Base-by-base conservation (phyloP, 2,113 vertebrate species). In the Urocolius indicus region DNA sequence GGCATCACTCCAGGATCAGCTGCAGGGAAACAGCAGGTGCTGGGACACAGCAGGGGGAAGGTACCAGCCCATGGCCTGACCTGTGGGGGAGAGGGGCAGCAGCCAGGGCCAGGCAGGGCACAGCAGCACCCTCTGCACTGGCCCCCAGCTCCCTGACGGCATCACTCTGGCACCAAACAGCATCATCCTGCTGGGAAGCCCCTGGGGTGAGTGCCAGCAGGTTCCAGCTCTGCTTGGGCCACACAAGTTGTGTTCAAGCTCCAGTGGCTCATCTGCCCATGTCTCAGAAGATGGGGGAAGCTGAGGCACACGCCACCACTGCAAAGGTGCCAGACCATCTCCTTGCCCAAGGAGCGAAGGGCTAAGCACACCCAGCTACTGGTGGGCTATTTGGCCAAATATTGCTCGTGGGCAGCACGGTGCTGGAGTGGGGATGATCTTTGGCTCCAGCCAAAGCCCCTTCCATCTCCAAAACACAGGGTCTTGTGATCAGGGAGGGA, bases 81-180 rank as follows among this genome's bases (percentile, higher is more conserved):
- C 32, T 41, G 38, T 12, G 9, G 38, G 38, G 38, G 38, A 29
- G 54, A 71, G 36, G 57, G 62, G 22, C 29, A 75, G 49, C 19
- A 58, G 24, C n/a, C 41, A 38, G 49, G 36, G 43, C 29, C 34
- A 49, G 27, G n/a, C 38, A 38, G 32, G 36, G 67, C 23, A n/a
- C 0, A 14, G 51, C 61, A 34, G 55, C 26, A 21, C 26, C 19
- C 74, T 29, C 59, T 48, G 67, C 30, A 5, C 55, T 16, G 5
- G 4, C 9, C 34, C 34, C 11, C 2, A 6, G 24, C 18, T 45
- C 43, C 29, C 49, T 36, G n/a, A 24, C 58, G 46, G 38, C 76
- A 19, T 1, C 2, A 26, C 46, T 72, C 21, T 0, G 0, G 32
- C 32, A 36, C 13, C 61, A 74, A 26, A 24, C 7, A 4, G 36